Percentiles rank a stretch among this genome's conserved stretches.
These are phyloP conservation scores for Dicroscelio sp. DNA, from an alignment of 2,888 invertebrate species.

Conservation along the genomic window DNA sequence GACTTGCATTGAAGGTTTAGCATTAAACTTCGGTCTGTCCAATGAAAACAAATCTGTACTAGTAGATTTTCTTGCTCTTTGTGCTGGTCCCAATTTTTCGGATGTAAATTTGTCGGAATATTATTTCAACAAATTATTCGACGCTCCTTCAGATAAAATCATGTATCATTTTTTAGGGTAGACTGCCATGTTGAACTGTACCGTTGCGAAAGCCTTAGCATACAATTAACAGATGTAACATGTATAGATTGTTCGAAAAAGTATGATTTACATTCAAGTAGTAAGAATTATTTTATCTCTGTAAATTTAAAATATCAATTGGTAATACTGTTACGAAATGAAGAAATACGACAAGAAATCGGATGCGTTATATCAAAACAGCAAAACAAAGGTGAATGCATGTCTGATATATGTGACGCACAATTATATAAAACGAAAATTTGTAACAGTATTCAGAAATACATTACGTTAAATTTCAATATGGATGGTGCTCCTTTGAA, in stretches of 20 bases:
- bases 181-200: neutral
- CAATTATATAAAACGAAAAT: neutral
- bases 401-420: neutral
- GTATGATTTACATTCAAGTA: neutral
- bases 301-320: neutral
- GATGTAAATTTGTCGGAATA: neutral
- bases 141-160: neutral
- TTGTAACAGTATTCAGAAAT: neutral
- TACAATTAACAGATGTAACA: neutral
- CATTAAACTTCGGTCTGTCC: neutral
- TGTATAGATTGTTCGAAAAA: neutral
- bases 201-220: neutral
- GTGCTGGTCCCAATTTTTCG: neutral
- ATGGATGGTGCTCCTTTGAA: neutral
- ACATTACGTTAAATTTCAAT: neutral
- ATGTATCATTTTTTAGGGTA: neutral
- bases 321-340: neutral
- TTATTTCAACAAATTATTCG: neutral
- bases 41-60: neutral
- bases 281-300: neutral
- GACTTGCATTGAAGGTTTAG: neutral
- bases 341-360: neutral
- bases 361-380: neutral
- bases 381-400: neutral
- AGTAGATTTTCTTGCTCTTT: neutral